Base-by-base conservation (phyloP, 1,140 invertebrate genomes). In the Drosophila sucinea region DNA sequence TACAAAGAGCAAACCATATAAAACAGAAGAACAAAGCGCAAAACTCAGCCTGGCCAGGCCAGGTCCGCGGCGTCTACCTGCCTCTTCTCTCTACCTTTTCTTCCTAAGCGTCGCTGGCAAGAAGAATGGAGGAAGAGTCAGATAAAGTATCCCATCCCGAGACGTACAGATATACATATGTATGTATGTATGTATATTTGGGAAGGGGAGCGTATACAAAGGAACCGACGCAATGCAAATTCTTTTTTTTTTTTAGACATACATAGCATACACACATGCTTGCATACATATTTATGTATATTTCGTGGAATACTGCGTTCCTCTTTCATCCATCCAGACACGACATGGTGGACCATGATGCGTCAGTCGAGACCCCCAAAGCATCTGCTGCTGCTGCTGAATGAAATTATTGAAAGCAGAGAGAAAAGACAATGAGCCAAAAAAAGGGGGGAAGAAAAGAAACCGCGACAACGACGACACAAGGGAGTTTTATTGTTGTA, bases 321-420 rank as follows among this genome's bases (percentile, higher is more conserved):
- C 27, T 60, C 58, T 35, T 60, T 56, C 35, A 10, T 58, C 40
- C 32, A 41, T 41, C 40, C 60, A 64, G 68, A 74, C 51, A 47
- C 70, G 56, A 67, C 64, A 58, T 47, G 67, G 60, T 25, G 66
- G 67, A 70, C 70, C 35, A 38, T 30, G 70, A 86, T 86, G 82
- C 82, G 82, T 86, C 82, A 85, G 82, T 71, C 61, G 60, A 51
- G 67, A 73, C 70, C 57, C 61, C 58, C 68, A 75, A 75, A 63
- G 51, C 38, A 44, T 47, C 57, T 33, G 66, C 62, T 35, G 68
- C 62, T 67, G 76, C 77, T 77, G 71, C 66, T 86, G 76, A 86
- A 86, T 89, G 84, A 87, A 86, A 89, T 84, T 84, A 58, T 84
- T 84, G 84, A 51, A 51, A 51, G 44, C 84, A 84, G 70, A 81